Evolutionary conservation across 2,888 invertebrate genomes (phyloP).

Genomic region (Acrobasis consociella): DNA sequence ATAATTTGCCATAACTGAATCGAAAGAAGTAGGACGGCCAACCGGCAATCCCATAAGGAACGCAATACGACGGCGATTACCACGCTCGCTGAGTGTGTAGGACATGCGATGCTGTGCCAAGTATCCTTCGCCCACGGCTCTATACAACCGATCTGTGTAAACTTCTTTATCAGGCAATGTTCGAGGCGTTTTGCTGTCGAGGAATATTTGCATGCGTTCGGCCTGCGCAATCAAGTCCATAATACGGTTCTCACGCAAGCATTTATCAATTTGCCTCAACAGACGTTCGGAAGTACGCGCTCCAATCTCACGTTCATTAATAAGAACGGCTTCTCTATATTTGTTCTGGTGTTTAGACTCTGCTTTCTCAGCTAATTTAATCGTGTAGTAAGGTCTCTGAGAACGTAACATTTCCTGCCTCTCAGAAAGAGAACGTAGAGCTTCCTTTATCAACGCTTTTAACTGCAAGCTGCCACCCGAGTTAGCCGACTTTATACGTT

Average conservation of each 20-base stretch:
- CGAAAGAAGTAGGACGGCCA: conserved; percentile 69
- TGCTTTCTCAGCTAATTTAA: conserved; percentile 70
- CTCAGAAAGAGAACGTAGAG: conserved; percentile 62
- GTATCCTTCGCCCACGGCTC: conserved; percentile 72
- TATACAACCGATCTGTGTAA: conserved; percentile 68
- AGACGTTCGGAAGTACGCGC: conserved; percentile 63
- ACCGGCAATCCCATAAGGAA: conserved; percentile 73
- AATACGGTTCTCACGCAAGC: conserved; percentile 57
- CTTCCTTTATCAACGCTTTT: conserved; percentile 53
- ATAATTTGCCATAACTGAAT: conserved; percentile 75
- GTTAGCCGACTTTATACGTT: conserved; percentile 67
- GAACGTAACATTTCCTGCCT: conserved; percentile 72
- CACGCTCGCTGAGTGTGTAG: conserved; percentile 70
- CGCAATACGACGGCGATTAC: conserved; percentile 71
- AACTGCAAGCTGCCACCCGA: conserved; percentile 57
- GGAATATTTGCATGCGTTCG: conserved; percentile 73
- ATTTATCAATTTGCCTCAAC: conserved; percentile 61
- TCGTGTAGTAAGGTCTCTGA: conserved; percentile 72
- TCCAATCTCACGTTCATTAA: conserved; percentile 66
- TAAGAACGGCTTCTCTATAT: conserved; percentile 61
- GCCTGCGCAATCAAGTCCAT: conserved; percentile 71
- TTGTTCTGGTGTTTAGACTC: conserved; percentile 67
- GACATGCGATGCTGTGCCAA: conserved; percentile 68
- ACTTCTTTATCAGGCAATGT: conserved; percentile 70
- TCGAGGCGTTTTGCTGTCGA: conserved; percentile 66